phyloP scores from a whole-genome alignment of 2,113 vertebrate genomes.

The Puma concolor region DNA sequence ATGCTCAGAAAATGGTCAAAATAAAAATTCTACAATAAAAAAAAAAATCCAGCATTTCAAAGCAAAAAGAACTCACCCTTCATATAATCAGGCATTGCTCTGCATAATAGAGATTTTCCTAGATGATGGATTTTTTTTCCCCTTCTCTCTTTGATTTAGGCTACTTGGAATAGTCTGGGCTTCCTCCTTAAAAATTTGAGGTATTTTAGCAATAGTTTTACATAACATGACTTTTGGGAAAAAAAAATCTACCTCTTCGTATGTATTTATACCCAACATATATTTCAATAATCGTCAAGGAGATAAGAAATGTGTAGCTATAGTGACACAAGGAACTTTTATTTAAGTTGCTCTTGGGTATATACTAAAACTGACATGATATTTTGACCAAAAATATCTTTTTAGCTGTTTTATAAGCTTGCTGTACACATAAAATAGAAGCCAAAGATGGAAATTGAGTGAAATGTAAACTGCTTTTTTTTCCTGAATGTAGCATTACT shows the following conservation, averaged over 20 bases:
- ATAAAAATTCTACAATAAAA: neutral
- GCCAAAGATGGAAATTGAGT: neutral
- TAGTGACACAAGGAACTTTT: neutral
- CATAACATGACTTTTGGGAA: neutral
- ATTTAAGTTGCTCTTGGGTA: neutral
- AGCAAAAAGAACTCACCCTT: neutral
- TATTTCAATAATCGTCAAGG: conserved; percentile 7
- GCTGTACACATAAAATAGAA: neutral
- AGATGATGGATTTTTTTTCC: neutral
- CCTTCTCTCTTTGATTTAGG: neutral
- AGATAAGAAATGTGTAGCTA: neutral
- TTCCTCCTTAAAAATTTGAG: neutral
- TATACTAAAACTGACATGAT: neutral
- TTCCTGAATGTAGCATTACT: neutral
- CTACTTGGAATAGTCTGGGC: neutral
- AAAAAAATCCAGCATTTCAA: neutral
- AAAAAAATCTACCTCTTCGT: neutral
- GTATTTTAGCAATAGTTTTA: neutral
- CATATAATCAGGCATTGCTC: neutral
- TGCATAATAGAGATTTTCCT: neutral
- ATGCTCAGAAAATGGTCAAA: neutral
- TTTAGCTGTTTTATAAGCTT: neutral
- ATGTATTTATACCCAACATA: neutral
- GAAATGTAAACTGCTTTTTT: neutral
- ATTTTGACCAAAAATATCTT: neutral